Conservation (phyloP, 2,888 invertebrate genomes). For the Pterobdella sp. region DNA sequence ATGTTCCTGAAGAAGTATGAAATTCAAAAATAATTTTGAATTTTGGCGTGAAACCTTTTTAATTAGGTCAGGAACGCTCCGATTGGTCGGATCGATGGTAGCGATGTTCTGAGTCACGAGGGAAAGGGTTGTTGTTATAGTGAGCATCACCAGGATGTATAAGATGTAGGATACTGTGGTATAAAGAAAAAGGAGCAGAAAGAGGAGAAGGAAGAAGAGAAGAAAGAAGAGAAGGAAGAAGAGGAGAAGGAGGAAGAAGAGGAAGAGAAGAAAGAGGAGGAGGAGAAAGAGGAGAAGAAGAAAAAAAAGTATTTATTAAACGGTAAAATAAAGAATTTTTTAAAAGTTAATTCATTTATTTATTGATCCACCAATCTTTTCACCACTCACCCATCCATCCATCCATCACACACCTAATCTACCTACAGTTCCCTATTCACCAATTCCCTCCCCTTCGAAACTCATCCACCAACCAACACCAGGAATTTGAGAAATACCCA, state of each 20-base stretch:
- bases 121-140: constrained; percentile 13
- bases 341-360: too few species aligned
- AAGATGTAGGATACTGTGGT: constrained; percentile 18
- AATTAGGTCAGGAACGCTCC: constrained; percentile 5
- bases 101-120: constrained; percentile 11
- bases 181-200: not conserved
- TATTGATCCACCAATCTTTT: not conserved
- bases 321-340: too few species aligned
- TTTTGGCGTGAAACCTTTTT: constrained; percentile 21
- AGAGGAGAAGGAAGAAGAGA: constrained; percentile 8
- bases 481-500: constrained; percentile 5
- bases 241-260: constrained; percentile 1
- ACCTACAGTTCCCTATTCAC: not conserved
- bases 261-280: constrained; percentile 8
- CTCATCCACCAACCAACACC: constrained; percentile 7
- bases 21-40: too few species aligned
- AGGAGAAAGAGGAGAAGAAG: not conserved
- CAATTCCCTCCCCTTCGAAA: not conserved
- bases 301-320: not conserved
- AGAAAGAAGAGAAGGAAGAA: not conserved
- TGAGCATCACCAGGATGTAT: not conserved
- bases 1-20: too few species aligned
- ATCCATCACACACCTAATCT: not conserved
- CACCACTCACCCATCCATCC: not conserved
- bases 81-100: not conserved